phyloP scores from a whole-genome alignment of 2,797 vertebrate species.

The Lagorchestes hirsutus region DNA sequence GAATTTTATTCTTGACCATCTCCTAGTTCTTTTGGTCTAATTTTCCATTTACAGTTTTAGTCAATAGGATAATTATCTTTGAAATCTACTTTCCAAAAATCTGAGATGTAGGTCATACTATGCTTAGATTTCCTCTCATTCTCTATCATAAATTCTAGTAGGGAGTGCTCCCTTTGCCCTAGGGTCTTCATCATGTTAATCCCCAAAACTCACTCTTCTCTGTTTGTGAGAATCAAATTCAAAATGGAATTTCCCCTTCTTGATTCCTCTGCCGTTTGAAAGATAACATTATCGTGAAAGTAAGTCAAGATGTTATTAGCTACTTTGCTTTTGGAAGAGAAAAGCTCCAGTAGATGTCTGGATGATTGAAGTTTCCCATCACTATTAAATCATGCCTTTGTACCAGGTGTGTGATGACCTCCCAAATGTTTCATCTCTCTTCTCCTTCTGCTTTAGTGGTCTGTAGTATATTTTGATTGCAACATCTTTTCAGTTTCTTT shows the following conservation, averaged over 20 bases:
- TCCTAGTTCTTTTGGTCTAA: not conserved
- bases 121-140: not conserved
- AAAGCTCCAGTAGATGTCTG: not conserved
- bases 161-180: not conserved
- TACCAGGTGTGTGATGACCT: not conserved
- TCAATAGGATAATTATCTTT: not conserved
- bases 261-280: not conserved
- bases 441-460: not conserved
- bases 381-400: not conserved
- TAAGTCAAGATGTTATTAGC: not conserved
- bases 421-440: not conserved
- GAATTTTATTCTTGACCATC: not conserved
- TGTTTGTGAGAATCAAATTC: not conserved
- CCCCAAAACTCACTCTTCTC: not conserved
- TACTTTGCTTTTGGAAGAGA: not conserved
- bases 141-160: not conserved
- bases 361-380: not conserved
- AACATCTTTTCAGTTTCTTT: not conserved
- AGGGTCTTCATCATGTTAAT: not conserved
- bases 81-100: not conserved
- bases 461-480: not conserved
- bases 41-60: not conserved
- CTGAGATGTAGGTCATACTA: not conserved
- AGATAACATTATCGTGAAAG: not conserved
- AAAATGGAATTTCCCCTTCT: not conserved